Conservation (phyloP, 1,140 invertebrate species). For the Heliconius congener region DNA sequence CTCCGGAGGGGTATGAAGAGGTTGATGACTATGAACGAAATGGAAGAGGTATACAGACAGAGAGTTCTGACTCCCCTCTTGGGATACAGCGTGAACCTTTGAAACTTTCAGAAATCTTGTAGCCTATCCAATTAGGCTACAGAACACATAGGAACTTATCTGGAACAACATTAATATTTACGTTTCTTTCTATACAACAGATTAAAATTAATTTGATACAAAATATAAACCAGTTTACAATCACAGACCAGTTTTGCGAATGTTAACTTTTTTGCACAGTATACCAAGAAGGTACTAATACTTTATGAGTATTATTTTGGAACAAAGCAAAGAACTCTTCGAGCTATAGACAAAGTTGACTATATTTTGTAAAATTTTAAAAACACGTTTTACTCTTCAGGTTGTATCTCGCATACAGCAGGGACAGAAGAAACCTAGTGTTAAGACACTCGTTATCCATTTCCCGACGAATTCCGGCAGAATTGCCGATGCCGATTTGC, state of each 20-base stretch:
- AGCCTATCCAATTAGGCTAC: not conserved
- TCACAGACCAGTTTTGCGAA: not conserved
- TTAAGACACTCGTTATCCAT: too few relatives aligned
- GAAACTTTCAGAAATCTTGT: not conserved
- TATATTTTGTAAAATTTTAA: not conserved
- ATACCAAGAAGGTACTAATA: not conserved
- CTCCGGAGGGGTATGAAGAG: too few relatives aligned
- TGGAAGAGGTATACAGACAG: not conserved
- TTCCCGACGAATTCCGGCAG: too few relatives aligned
- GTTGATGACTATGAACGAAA: not conserved
- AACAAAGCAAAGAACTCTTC: not conserved
- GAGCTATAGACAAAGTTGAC: not conserved
- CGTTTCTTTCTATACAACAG: not conserved
- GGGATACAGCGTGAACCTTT: not conserved
- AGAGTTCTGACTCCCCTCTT: too few relatives aligned
- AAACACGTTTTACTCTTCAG: not conserved
- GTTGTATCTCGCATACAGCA: too few relatives aligned
- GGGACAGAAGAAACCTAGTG: too few relatives aligned
- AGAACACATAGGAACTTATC: not conserved
- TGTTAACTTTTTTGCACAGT: not conserved
- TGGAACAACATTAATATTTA: not conserved
- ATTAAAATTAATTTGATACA: not conserved
- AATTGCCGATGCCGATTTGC: too few relatives aligned
- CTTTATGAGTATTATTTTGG: not conserved
- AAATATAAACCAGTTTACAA: constrained; percentile 6